Evolutionary conservation across 2,797 vertebrate genomes (phyloP).

Genomic region (Neostethus bicornis): DNA sequence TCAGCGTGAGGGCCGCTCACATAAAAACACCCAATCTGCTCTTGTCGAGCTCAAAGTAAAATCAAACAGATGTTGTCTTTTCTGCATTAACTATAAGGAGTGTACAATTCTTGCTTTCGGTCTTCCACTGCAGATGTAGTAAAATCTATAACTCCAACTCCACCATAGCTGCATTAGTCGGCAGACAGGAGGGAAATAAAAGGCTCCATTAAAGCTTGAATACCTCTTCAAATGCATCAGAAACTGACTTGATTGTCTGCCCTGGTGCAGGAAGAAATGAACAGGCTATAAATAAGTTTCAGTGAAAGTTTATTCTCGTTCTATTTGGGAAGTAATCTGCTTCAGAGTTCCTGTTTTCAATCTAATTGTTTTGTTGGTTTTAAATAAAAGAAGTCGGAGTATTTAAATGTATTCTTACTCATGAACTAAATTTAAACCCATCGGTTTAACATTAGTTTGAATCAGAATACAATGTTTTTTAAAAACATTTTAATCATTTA

Average conservation of each 20-base stretch:
- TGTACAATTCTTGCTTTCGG: background rate
- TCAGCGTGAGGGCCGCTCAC: too few species aligned
- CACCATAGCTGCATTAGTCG: background rate
- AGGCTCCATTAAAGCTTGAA: background rate
- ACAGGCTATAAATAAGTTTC: too few species aligned
- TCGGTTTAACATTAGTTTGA: too few species aligned
- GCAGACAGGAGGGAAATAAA: background rate
- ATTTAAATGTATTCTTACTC: too few species aligned
- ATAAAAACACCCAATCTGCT: too few species aligned
- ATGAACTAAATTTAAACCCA: too few species aligned
- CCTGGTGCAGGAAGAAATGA: background rate
- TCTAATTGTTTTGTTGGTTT: too few species aligned
- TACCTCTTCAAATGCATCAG: background rate
- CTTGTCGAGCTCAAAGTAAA: too few species aligned
- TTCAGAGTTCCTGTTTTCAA: slow-evolving; percentile 1
- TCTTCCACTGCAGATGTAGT: background rate
- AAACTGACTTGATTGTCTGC: background rate
- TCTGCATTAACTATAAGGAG: background rate
- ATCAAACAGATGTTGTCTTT: too few species aligned
- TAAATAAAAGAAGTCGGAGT: too few species aligned
- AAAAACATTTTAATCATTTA: too few species aligned
- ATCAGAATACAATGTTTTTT: too few species aligned
- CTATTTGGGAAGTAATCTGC: background rate
- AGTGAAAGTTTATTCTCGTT: background rate
- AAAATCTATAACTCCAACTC: background rate